phyloP scores from a whole-genome alignment of 2,888 invertebrate species.

The Eupeodes luniger region DNA sequence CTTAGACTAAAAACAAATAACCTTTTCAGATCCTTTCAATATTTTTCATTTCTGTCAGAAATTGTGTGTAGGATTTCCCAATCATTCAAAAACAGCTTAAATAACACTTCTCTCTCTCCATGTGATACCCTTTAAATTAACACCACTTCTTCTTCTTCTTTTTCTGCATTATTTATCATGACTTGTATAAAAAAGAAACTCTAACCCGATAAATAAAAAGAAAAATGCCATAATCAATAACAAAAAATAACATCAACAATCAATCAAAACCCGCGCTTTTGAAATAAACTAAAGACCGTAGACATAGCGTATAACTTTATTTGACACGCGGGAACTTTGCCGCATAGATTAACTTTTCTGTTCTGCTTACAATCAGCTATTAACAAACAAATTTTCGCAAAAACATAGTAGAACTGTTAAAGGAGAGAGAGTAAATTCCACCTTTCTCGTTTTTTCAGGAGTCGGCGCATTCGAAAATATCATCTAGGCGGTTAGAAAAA shows the following conservation, averaged over 20 bases:
- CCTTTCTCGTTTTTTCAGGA: background rate
- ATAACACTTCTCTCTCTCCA: too few species aligned
- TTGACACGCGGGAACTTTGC: slow-evolving; percentile 29
- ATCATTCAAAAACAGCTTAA: too few species aligned
- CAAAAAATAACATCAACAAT: slow-evolving; percentile 22
- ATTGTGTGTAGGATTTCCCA: too few species aligned
- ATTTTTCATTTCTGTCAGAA: too few species aligned
- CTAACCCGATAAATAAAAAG: too few species aligned
- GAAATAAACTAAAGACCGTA: background rate
- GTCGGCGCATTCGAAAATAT: slow-evolving; percentile 23
- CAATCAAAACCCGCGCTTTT: slow-evolving; percentile 25
- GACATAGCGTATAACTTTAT: background rate
- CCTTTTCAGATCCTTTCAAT: too few species aligned
- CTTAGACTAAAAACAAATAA: too few species aligned
- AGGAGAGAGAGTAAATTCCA: slow-evolving; percentile 1
- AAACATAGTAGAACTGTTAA: background rate
- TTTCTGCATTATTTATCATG: background rate
- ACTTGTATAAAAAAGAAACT: background rate
- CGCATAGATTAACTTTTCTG: slow-evolving; percentile 28
- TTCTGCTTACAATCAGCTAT: slow-evolving; percentile 14
- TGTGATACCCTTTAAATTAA: too few species aligned
- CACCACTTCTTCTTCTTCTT: background rate
- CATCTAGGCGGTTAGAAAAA: slow-evolving; percentile 29
- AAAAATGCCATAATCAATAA: slow-evolving; percentile 4
- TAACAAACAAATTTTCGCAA: slow-evolving; percentile 1